Evolutionary conservation across 1,140 invertebrate species (phyloP).

Genomic region (Pseudomyrmex cubaensis): DNA sequence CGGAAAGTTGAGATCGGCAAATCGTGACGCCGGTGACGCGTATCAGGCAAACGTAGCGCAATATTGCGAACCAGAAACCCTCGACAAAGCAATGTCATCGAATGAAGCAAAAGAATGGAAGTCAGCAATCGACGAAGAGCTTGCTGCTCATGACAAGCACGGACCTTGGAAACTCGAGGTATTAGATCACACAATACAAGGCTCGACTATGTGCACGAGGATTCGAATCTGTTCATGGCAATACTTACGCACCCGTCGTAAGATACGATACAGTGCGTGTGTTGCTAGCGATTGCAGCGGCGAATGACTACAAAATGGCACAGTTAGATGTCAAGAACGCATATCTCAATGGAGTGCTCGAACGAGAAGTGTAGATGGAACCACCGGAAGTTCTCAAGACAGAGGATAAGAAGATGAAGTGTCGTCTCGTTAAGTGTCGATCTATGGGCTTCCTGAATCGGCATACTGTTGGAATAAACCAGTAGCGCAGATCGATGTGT

Average conservation of each 20-base stretch:
- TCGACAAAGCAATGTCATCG: no score
- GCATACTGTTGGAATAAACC: slow-evolving; percentile 19
- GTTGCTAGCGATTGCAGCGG: not conserved
- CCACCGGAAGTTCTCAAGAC: not conserved
- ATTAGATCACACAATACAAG: not conserved
- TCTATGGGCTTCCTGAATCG: slow-evolving; percentile 17
- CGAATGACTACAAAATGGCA: slow-evolving; percentile 14
- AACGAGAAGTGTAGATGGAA: slow-evolving; percentile 10
- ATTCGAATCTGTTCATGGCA: not conserved
- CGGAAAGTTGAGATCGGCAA: no score
- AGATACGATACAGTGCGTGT: not conserved
- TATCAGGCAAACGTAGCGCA: no score
- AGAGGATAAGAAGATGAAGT: not conserved
- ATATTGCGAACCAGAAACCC: no score
- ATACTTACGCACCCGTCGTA: not conserved
- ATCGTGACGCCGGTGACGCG: no score
- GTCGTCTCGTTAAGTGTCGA: slow-evolving; percentile 9
- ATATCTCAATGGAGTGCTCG: slow-evolving; percentile 8
- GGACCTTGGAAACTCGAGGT: slow-evolving; percentile 17
- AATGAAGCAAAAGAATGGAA: not conserved
- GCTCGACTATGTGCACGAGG: slow-evolving; percentile 18
- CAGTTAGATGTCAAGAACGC: slow-evolving; percentile 22
- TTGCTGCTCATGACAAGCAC: not conserved
- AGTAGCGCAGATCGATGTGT: slow-evolving; percentile 15
- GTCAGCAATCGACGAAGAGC: not conserved